phyloP scores from a whole-genome alignment of 2,888 invertebrate species.

The Chesias legatella region DNA sequence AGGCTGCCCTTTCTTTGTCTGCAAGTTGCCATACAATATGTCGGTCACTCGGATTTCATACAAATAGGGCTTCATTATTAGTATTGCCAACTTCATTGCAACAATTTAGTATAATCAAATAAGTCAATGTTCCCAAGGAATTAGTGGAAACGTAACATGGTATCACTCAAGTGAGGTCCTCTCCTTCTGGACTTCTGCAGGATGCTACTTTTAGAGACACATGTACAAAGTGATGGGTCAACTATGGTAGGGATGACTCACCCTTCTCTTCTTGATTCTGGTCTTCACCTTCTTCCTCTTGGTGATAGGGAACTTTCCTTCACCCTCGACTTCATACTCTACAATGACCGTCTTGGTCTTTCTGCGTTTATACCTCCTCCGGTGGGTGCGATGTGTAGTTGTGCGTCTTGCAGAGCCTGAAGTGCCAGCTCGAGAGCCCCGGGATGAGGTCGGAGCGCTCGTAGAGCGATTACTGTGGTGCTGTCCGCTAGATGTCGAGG shows the following conservation, averaged over 20 bases:
- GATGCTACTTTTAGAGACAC: no score
- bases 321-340: constrained; percentile 83
- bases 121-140: no score
- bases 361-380: constrained; percentile 54
- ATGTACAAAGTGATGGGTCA: not conserved
- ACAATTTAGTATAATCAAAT: no score
- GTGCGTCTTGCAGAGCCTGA: constrained; percentile 9
- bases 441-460: not conserved
- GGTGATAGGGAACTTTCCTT: constrained; percentile 82
- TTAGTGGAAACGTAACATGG: no score
- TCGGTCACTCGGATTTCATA: no score
- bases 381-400: constrained; percentile 22
- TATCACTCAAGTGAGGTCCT: no score
- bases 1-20: constrained; percentile 50
- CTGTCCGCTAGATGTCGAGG: constrained; percentile 5
- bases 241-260: constrained; percentile 30
- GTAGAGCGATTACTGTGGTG: not conserved
- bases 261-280: constrained; percentile 59
- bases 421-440: constrained; percentile 13
- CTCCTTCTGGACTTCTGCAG: no score
- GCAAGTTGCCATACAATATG: constrained; percentile 8
- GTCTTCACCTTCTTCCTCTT: constrained; percentile 71
- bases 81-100: no score
- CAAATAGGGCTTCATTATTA: no score
- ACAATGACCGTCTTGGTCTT: constrained; percentile 82